Evolutionary conservation across 1,140 invertebrate species (phyloP), one percentile per base, ranked within the genome.

Genomic region (Tetramorium parvispinum): DNA sequence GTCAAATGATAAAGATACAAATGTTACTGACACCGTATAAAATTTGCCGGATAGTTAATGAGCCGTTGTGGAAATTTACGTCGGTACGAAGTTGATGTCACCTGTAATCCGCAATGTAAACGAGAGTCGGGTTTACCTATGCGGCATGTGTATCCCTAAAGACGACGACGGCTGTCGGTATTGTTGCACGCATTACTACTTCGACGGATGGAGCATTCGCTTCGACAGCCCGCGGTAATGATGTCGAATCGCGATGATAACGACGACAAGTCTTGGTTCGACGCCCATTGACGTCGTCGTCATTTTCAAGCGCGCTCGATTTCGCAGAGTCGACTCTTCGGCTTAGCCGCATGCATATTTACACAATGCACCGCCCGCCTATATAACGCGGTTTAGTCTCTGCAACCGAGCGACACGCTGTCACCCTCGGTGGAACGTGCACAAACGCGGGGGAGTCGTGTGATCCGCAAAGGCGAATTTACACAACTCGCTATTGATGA

Each of bases 141-240:
- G 21, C n/a, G 27, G 21, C 83, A 66, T 51, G 85, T 86, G 73
- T 77, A 83, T 46, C 53, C n/a, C 73, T 78, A 85, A 89, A 89
- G 73, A 89, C 78, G 85, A 70, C 88, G 81, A 85, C 85, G 73
- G 76, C 71, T 78, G 85, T 78, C 78, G 85, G 65, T 57, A 82
- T 89, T 87, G 88, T 89, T 90, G 37, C 24, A 73, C 78, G 57
- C 73, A 79, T 87, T 89, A 87, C 65, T 70, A 82, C 85, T 85
- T 79, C 32, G 75, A 21, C 37, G 85, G 85, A 77, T 87, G 86
- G 70, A 89, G 83, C 55, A 87, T 85, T 59, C 88, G 89, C 85
- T 81, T 89, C 89, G 85, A 32, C 75, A 85, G 73, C 49, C 76
- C 79, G 53, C 46, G 75, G 70, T 89, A 90, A 89, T 89, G 89